phyloP scores from a whole-genome alignment of 2,797 vertebrate genomes.

The Coregonus sp. region DNA sequence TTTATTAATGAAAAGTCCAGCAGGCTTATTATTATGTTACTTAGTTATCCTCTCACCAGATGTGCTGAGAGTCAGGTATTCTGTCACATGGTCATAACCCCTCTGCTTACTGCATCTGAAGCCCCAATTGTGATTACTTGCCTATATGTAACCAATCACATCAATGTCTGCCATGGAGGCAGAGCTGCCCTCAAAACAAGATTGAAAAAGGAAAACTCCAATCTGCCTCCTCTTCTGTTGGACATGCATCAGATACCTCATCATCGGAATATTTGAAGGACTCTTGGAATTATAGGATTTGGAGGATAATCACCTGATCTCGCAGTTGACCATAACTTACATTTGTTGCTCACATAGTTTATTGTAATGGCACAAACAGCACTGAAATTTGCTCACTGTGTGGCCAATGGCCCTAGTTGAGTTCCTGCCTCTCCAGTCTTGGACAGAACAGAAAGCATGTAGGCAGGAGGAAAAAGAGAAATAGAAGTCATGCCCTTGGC shows the following conservation, averaged over 20 bases:
- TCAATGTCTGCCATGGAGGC: no score
- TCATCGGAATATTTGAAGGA: background rate
- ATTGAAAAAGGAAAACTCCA: no score
- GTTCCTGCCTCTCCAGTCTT: background rate
- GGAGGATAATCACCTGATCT: background rate
- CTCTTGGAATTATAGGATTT: conserved; percentile 16
- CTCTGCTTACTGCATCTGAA: background rate
- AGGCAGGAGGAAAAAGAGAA: conserved; percentile 15
- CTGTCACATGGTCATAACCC: background rate
- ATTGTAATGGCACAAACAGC: background rate
- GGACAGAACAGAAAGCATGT: background rate
- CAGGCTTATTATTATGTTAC: conserved; percentile 23
- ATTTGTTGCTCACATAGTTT: background rate
- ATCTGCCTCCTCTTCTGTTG: background rate
- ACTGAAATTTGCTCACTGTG: background rate
- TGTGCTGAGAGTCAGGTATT: conserved; percentile 35
- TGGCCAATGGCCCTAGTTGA: background rate
- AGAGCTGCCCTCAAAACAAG: no score
- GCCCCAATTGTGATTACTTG: no score
- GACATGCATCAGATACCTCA: background rate
- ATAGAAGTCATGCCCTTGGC: conserved; percentile 16
- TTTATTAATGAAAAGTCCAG: conserved; percentile 56
- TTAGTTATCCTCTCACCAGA: conserved; percentile 39
- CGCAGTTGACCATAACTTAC: background rate
- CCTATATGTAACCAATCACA: no score